These are phyloP conservation scores for Salpingus planirostris DNA, from an alignment of 2,888 invertebrate genomes.

Conservation along the genomic window DNA sequence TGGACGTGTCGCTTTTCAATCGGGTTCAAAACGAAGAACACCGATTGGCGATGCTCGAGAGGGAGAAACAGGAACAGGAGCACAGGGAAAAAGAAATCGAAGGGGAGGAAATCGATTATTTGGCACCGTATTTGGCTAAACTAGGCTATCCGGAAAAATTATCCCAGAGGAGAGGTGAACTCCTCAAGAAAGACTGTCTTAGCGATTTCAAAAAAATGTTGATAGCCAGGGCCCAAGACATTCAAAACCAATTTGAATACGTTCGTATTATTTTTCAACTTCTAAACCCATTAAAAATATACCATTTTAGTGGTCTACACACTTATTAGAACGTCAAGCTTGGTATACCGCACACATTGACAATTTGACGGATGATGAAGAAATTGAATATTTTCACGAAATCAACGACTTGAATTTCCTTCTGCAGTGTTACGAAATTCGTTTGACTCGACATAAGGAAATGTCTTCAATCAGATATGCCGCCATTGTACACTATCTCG, in stretches of 20 bases:
- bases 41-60: slow-evolving; percentile 9
- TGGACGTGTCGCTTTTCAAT: slow-evolving; percentile 49
- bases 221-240: slow-evolving; percentile 52
- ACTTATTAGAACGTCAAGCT: slow-evolving; percentile 48
- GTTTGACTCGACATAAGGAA: slow-evolving; percentile 52
- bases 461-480: slow-evolving; percentile 43
- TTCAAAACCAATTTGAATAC: slow-evolving; percentile 55
- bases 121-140: slow-evolving; percentile 55
- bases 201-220: slow-evolving; percentile 57
- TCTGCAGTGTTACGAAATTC: slow-evolving; percentile 52
- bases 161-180: slow-evolving; percentile 45
- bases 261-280: slow-evolving; percentile 1
- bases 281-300: slow-evolving; percentile 1
- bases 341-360: slow-evolving; percentile 53
- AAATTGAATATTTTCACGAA: slow-evolving; percentile 48
- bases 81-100: slow-evolving; percentile 53
- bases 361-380: slow-evolving; percentile 50
- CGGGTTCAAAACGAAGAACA: slow-evolving; percentile 46
- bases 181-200: slow-evolving; percentile 54
- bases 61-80: slow-evolving; percentile 42
- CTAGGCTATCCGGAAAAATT: slow-evolving; percentile 44
- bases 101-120: slow-evolving; percentile 49
- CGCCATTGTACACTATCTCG: slow-evolving; percentile 29
- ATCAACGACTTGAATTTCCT: slow-evolving; percentile 43
- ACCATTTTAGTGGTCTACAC: slow-evolving; percentile 32